Base-by-base conservation (phyloP, 2,797 vertebrate species). In the Falco biarmicus region DNA sequence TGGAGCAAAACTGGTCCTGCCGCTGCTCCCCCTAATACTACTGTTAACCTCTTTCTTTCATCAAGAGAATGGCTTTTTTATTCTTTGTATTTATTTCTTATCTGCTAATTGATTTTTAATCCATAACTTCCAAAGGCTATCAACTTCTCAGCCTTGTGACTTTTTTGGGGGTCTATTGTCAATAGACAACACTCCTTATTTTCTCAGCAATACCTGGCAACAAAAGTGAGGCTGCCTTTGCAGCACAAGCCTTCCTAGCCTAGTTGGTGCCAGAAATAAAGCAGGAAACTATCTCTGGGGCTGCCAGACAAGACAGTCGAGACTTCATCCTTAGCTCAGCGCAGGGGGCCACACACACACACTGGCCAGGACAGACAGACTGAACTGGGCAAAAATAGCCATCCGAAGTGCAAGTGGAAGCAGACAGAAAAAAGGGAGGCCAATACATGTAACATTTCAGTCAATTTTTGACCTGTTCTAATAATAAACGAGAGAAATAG, bases 51-150 rank as follows among this genome's bases (percentile, higher is more conserved):
- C 60, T 65, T 89, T 39, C 69, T 61, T 89, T 39, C 69, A 71
- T 39, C 64, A 48, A 80, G 54, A 93, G 32, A 70, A 87, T 14
- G n/a, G 32, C 24, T 61, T 48, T 50, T 90, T 76, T 50, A 75
- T 54, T 83, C 51, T 77, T 56, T 57, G 22, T 26, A 78, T 75
- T 84, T 2, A 32, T 63, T 84, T 84, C 59, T 69, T 48, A 90
- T 51, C 78, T 71, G 61, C 39, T 84, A 92, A 74, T 68, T 92
- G 71, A 92, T 86, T 96, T 91, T 63, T 65, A 84, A 92, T 87
- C 69, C 19, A 1, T 70, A 87, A 54, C 45, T 80, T 93, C 68
- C 5, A 6, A 80, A 87, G 32, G 34, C 76, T 48, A 85, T 57
- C 2, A 41, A 37, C 47, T 69, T 80, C 71, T 60, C 25, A 37